Evolutionary conservation across 2,888 invertebrate species (phyloP).

Genomic region (Drosophila histrio): DNA sequence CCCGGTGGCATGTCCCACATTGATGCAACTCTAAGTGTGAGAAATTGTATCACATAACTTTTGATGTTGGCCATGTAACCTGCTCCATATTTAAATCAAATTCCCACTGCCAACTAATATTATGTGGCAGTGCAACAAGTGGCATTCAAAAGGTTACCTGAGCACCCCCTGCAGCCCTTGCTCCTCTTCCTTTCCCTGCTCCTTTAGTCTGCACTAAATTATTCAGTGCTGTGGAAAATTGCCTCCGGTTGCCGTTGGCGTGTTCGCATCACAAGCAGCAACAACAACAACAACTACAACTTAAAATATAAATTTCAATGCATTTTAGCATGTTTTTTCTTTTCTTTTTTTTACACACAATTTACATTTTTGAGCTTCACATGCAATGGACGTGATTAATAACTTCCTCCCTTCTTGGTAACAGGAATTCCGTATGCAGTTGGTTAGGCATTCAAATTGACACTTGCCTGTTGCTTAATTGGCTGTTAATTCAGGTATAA

Average conservation of each 20-base stretch:
- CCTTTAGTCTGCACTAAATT: constrained; percentile 28
- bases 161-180: neutral
- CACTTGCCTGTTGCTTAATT: constrained; percentile 48
- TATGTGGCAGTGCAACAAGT: constrained; percentile 62
- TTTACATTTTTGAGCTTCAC: constrained; percentile 64
- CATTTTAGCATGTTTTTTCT: constrained; percentile 47
- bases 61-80: constrained; percentile 49
- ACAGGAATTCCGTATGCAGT: constrained; percentile 41
- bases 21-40: constrained; percentile 9
- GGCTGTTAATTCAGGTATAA: constrained; percentile 21
- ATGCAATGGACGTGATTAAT: constrained; percentile 73
- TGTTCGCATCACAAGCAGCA: constrained; percentile 17
- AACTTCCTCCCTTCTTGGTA: constrained; percentile 55
- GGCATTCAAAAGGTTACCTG: constrained; percentile 39
- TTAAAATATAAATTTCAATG: constrained; percentile 49
- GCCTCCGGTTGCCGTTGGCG: constrained; percentile 66
- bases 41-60: constrained; percentile 44
- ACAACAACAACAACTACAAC: neutral
- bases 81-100: constrained; percentile 54
- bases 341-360: constrained; percentile 29
- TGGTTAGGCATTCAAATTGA: constrained; percentile 59
- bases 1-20: neutral
- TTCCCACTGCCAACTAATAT: constrained; percentile 50
- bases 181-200: neutral
- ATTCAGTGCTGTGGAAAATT: constrained; percentile 69